A percentile compares a stretch with the other conserved stretches of the same genome.
phyloP scores from a whole-genome alignment of 2,888 invertebrate species.

The Apotomis capreana region DNA sequence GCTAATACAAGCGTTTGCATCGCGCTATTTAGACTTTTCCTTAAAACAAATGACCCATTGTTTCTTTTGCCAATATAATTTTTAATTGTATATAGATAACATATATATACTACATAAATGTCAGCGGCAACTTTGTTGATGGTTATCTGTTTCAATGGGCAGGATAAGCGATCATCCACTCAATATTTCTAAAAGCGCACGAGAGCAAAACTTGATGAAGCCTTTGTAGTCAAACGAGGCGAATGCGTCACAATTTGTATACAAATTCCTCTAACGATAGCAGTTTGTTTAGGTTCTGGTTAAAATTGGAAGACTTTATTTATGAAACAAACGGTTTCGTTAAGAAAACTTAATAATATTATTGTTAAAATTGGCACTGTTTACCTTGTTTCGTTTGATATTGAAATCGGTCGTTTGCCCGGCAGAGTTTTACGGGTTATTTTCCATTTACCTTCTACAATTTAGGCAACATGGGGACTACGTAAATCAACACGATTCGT shows the following conservation, averaged over 20 bases:
- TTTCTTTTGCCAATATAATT: too few relatives aligned
- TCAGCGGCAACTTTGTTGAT: slow-evolving; percentile 2
- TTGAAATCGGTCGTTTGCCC: not conserved
- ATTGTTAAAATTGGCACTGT: slow-evolving; percentile 8
- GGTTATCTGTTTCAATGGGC: slow-evolving; percentile 6
- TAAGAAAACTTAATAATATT: not conserved
- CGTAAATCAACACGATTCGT: too few relatives aligned
- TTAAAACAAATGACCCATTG: too few relatives aligned
- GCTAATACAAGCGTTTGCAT: too few relatives aligned
- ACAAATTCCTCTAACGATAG: slow-evolving; percentile 56
- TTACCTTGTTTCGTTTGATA: not conserved
- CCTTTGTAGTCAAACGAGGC: slow-evolving; percentile 64
- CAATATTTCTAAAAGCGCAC: slow-evolving; percentile 57
- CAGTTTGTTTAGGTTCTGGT: slow-evolving; percentile 26
- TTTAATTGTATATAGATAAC: not conserved
- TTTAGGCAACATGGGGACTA: too few relatives aligned
- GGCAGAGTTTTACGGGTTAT: too few relatives aligned
- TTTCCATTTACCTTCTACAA: too few relatives aligned
- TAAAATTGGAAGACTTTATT: slow-evolving; percentile 29
- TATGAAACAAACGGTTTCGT: slow-evolving; percentile 27
- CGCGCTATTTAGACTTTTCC: too few relatives aligned
- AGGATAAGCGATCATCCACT: slow-evolving; percentile 42
- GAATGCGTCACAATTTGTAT: slow-evolving; percentile 55
- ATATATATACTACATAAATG: not conserved
- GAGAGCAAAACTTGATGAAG: slow-evolving; percentile 48